Conservation (phyloP, 2,888 invertebrate species). For the Autographa gamma region DNA sequence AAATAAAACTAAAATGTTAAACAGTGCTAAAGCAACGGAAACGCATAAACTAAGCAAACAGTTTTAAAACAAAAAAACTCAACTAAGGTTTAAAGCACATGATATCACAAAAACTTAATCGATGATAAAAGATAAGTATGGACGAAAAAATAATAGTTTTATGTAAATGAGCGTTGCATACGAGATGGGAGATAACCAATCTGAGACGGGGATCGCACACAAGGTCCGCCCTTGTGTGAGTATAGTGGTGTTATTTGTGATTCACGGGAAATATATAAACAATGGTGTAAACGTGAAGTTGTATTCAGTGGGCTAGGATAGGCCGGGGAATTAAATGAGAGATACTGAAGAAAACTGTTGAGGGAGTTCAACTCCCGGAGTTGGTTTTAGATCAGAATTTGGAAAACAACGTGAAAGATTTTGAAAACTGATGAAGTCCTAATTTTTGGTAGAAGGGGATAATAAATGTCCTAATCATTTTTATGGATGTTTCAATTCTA, state of each 20-base stretch:
- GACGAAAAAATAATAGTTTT: slow-evolving; percentile 79
- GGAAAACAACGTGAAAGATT: too few species aligned
- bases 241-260: slow-evolving; percentile 44
- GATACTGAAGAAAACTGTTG: too few species aligned
- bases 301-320: slow-evolving; percentile 5
- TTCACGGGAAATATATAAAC: slow-evolving; percentile 24
- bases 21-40: background rate
- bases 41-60: background rate
- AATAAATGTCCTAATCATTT: too few species aligned
- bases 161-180: slow-evolving; percentile 81
- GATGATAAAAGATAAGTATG: slow-evolving; percentile 69
- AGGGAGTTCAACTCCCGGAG: too few species aligned
- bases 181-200: slow-evolving; percentile 70
- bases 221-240: slow-evolving; percentile 46
- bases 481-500: too few species aligned
- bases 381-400: too few species aligned
- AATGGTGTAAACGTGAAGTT: slow-evolving; percentile 10
- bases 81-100: slow-evolving; percentile 47
- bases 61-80: slow-evolving; percentile 10
- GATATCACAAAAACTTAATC: slow-evolving; percentile 70
- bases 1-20: background rate
- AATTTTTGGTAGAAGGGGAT: too few species aligned
- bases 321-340: background rate
- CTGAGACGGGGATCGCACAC: slow-evolving; percentile 61
- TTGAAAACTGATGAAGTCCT: too few species aligned